Base-by-base conservation (phyloP, 2,113 vertebrate species). In the Thamnaconus septentrionalis region DNA sequence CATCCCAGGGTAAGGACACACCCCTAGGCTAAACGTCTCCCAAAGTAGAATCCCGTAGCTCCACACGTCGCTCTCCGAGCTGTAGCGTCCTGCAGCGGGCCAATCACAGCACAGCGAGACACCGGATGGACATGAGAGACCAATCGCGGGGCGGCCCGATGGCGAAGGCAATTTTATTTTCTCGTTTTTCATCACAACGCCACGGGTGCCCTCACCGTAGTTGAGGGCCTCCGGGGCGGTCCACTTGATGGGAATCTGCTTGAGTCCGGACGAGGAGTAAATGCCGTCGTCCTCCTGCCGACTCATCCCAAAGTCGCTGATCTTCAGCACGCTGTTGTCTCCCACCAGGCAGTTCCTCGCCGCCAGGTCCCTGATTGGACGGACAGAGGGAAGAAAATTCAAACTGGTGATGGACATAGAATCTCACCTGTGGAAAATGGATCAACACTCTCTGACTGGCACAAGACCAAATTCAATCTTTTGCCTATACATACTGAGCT, bases 181-280 rank as follows among this genome's bases (percentile, higher is more conserved):
- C 18, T 31, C 18, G 18, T 31, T 31, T 31, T 31, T 31, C 18
- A 31, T 31, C 18, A 31, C 18, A 31, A 31, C 18, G 18, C 18
- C 18, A 2, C 18, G 42, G 31, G 39, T 48, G 55, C 10, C 1
- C 2, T 55, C 39, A 98, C 97, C 97, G 8, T 98, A 99, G 87
- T 99, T 99, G 3, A 99, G 93, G 5, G 97, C 97, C 83, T 99
- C 97, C n/a, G 97, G 97, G 45, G 97, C 96, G 0, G 97, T 99
- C 97, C 97, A 99, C 64, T 99, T 99, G 85, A 99, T 99, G n/a
- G 97, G 97, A 73, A 99, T 99, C 87, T 99, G 97, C 72, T 98
- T 99, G 63, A 99, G 89, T 59, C 96, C 96, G 45, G 96, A 98
- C 0, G 97, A 98, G 50, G 96, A 99, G 77, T 99, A 99, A 39